A percentile compares a stretch with the other conserved stretches of the same genome.
Evolutionary conservation across 2,113 vertebrate species (phyloP).

Genomic region (Redunca redunca): DNA sequence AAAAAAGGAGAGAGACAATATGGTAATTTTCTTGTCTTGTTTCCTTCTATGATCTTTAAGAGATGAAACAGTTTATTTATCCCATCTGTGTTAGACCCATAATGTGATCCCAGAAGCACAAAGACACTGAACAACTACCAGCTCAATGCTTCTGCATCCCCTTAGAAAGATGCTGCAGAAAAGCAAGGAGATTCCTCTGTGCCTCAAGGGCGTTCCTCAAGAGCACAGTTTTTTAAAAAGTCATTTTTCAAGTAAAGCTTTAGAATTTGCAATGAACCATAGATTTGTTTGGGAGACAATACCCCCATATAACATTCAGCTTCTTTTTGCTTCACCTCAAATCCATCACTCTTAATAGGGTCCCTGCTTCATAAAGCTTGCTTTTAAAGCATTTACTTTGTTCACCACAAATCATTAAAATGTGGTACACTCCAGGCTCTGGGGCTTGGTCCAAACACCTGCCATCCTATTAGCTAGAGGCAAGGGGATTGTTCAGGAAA

Average conservation of each 20-base stretch:
- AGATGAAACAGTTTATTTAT: slow-evolving; percentile 53
- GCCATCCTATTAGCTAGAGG: slow-evolving; percentile 68
- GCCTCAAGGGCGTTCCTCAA: slow-evolving; percentile 47
- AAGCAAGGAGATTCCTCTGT: background rate
- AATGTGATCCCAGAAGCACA: slow-evolving; percentile 27
- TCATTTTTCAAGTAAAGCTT: slow-evolving; percentile 48
- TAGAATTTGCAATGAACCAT: slow-evolving; percentile 19
- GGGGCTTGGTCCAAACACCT: slow-evolving; percentile 81
- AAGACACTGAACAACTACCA: slow-evolving; percentile 30
- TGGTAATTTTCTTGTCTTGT: background rate
- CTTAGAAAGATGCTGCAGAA: slow-evolving; percentile 30
- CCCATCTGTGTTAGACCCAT: background rate
- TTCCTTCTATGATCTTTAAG: slow-evolving; percentile 43
- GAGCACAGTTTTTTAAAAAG: slow-evolving; percentile 17
- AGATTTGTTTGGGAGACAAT: background rate
- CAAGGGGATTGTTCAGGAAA: slow-evolving; percentile 78
- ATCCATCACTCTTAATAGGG: slow-evolving; percentile 75
- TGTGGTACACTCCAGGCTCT: slow-evolving; percentile 76
- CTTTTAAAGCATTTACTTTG: slow-evolving; percentile 83
- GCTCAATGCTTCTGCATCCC: slow-evolving; percentile 9
- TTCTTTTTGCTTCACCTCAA: slow-evolving; percentile 35
- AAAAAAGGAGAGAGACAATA: background rate
- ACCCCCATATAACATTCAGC: background rate
- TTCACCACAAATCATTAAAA: slow-evolving; percentile 84
- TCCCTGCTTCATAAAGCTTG: slow-evolving; percentile 67